A percentile compares a stretch with the other conserved stretches of the same genome.
Conservation (phyloP, 2,888 invertebrate species). For the Acleris cristana region DNA sequence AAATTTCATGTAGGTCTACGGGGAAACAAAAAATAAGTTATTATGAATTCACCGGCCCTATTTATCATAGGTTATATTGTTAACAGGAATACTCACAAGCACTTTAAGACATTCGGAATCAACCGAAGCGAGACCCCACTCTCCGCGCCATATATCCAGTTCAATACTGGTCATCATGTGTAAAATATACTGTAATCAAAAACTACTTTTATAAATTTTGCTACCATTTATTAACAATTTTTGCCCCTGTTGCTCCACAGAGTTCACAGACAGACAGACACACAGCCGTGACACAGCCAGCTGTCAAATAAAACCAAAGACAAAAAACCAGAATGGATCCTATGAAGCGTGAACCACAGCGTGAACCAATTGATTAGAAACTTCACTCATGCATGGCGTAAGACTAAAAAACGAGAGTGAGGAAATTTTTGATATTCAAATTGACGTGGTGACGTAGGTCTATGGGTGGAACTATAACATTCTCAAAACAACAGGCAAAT, state of each 20-base stretch:
- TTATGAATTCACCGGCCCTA: slow-evolving; percentile 49
- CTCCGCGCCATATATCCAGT: slow-evolving; percentile 92
- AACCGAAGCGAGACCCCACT: slow-evolving; percentile 94
- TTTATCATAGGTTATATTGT: slow-evolving; percentile 51
- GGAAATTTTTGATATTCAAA: too few relatives aligned
- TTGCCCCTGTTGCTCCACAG: slow-evolving; percentile 13
- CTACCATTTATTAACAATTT: slow-evolving; percentile 25
- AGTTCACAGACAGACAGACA: slow-evolving; percentile 10
- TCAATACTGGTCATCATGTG: slow-evolving; percentile 76
- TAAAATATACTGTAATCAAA: slow-evolving; percentile 37
- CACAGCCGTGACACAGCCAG: background rate
- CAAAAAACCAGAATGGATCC: background rate
- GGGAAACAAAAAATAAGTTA: slow-evolving; percentile 43
- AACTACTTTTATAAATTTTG: slow-evolving; percentile 38
- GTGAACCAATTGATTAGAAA: too few relatives aligned
- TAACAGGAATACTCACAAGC: slow-evolving; percentile 84
- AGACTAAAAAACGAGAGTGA: too few relatives aligned
- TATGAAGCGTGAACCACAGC: too few relatives aligned
- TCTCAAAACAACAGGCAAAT: too few relatives aligned
- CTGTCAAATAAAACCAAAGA: slow-evolving; percentile 3
- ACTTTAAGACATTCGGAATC: slow-evolving; percentile 92
- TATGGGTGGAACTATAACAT: too few relatives aligned
- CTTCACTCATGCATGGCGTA: too few relatives aligned
- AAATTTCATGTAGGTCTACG: slow-evolving; percentile 88
- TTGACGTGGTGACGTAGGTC: too few relatives aligned